Evolutionary conservation across 2,113 vertebrate species (phyloP), one percentile per base, ranked within the genome.

Genomic region (Triplophysa tibetana): DNA sequence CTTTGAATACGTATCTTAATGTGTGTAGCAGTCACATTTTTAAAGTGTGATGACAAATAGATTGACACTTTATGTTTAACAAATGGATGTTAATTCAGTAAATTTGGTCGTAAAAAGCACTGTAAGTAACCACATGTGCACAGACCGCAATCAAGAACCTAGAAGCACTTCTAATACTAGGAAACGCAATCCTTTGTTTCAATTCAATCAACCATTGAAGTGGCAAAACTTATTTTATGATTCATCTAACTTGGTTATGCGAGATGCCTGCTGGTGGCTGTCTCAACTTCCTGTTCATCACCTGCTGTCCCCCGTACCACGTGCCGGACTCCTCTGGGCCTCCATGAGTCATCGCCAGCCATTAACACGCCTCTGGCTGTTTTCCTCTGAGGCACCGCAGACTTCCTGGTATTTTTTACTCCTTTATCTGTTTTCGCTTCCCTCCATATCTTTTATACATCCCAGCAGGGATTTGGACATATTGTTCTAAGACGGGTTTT

Each of bases 381-480:
- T 75, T 75, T 29, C 14, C 41, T 62, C 38, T 24, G 56, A 62
- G 50, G 24, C 11, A 17, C 24, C 17, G 24, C 8, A 6, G 10
- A 38, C 69, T 23, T 75, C 58, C 41, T 75, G 19, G 12, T 43
- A 41, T 19, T 26, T 75, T 62, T 75, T 13, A 12, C 26, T 58
- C 58, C 58, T 75, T 48, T 38, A 62, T 61, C 58, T 62, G 14
- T 29, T 58, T 75, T 75, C 41, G 58, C 45, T 75, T 75, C 72
- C 3, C 41, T 41, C 56, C 14, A 62, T 62, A 60, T 62, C 8
- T 26, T 24, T 48, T 62, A 48, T 62, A 60, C 41, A 48, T 29
- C 58, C 72, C 14, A 75, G 23, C 33, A 24, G 70, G 70, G 56
- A 75, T 75, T 23, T 62, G 58, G 41, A 75, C 41, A 48, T 75